Conservation (phyloP, 2,113 vertebrate species). For the Plestiodon gilberti region DNA sequence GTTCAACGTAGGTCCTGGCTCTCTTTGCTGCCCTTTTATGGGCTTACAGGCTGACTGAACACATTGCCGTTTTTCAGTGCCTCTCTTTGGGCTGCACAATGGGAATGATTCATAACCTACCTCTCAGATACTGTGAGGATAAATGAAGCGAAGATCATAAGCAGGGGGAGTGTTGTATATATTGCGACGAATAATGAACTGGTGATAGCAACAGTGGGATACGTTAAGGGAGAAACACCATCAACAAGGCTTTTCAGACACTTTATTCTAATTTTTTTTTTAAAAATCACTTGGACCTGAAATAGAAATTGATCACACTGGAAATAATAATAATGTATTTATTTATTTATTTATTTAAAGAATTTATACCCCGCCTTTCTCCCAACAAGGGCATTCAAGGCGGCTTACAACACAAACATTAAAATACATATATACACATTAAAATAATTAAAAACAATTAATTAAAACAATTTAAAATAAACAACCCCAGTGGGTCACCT, state of each 20-base stretch:
- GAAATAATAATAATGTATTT: not conserved
- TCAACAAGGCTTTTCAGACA: not conserved
- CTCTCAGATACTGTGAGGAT: not conserved
- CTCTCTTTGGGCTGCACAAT: not conserved
- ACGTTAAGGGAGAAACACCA: not conserved
- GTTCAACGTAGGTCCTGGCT: not conserved
- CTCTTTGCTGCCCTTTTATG: not conserved
- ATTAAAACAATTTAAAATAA: too few species aligned
- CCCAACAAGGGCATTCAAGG: too few species aligned
- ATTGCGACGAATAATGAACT: slow-evolving; percentile 3
- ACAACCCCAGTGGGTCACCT: too few species aligned
- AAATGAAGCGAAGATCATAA: not conserved
- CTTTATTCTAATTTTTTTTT: too few species aligned
- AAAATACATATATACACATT: too few species aligned
- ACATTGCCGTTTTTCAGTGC: not conserved
- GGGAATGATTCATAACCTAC: slow-evolving; percentile 10
- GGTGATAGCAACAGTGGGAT: not conserved
- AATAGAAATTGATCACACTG: not conserved
- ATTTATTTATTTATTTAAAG: too few species aligned
- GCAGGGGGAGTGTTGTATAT: slow-evolving; percentile 18
- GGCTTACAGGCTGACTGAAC: not conserved
- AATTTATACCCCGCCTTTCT: too few species aligned
- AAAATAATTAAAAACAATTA: too few species aligned
- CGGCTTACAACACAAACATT: too few species aligned
- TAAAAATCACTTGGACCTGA: not conserved